Conservation (phyloP, 2,888 invertebrate species). For the Heteropelma amictum region DNA sequence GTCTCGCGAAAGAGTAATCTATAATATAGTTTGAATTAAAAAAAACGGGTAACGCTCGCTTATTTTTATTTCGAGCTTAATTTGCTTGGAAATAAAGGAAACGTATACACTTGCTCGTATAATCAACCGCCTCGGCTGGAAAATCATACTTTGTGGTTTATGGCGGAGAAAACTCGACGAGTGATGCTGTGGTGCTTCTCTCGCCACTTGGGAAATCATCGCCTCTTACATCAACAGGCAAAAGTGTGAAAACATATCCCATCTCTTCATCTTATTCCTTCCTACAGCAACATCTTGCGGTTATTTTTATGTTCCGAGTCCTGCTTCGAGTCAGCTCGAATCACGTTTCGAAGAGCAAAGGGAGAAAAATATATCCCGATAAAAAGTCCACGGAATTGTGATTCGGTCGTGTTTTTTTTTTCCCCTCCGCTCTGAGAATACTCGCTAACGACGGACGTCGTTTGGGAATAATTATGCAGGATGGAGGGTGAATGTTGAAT, state of each 20-base stretch:
- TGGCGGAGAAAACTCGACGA: constrained; percentile 58
- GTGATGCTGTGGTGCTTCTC: constrained; percentile 31
- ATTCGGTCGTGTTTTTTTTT: neutral
- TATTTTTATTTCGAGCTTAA: too few relatives aligned
- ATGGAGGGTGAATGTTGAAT: too few relatives aligned
- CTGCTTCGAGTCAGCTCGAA: constrained; percentile 11
- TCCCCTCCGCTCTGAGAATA: neutral
- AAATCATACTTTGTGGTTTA: constrained; percentile 68
- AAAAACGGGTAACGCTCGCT: too few relatives aligned
- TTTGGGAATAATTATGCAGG: too few relatives aligned
- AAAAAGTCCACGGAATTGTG: constrained; percentile 1
- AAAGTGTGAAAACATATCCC: constrained; percentile 17
- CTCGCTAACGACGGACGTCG: too few relatives aligned
- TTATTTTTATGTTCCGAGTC: constrained; percentile 11
- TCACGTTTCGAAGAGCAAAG: constrained; percentile 25
- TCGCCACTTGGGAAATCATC: constrained; percentile 75
- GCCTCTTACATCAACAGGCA: constrained; percentile 59
- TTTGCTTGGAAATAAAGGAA: neutral
- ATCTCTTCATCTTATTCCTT: neutral
- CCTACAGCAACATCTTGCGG: constrained; percentile 7
- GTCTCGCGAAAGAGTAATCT: too few relatives aligned
- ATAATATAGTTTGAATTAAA: too few relatives aligned
- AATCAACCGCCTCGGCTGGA: constrained; percentile 61
- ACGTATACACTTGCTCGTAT: constrained; percentile 10
- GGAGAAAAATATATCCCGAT: neutral